phyloP scores from a whole-genome alignment of 2,113 vertebrate species.

The Camelus bactrianus region DNA sequence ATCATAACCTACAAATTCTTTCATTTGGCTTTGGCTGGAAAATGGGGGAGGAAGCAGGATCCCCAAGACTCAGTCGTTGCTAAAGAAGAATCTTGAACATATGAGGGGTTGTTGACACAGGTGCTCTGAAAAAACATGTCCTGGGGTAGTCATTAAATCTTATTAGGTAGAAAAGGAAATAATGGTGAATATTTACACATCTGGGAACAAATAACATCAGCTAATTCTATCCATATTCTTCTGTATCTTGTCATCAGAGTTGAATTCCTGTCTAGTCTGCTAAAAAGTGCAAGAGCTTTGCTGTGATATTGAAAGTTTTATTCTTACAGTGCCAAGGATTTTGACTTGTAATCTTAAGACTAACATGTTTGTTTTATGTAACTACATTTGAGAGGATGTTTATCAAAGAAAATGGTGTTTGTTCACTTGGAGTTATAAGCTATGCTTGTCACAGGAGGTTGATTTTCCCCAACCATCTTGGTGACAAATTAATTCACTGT shows the following conservation, averaged over 20 bases:
- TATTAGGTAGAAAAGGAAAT: slow-evolving; percentile 2
- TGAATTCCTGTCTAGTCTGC: slow-evolving; percentile 21
- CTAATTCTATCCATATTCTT: background rate
- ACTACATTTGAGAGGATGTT: background rate
- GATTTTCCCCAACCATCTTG: slow-evolving; percentile 22
- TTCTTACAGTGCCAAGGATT: background rate
- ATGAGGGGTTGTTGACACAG: slow-evolving; percentile 15
- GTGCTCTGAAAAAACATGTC: background rate
- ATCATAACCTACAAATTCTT: background rate
- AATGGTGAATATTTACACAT: slow-evolving; percentile 55
- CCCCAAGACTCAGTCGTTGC: background rate
- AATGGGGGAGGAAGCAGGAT: background rate
- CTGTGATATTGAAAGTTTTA: background rate
- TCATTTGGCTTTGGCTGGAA: background rate
- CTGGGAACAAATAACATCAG: slow-evolving; percentile 4
- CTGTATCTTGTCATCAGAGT: slow-evolving; percentile 15
- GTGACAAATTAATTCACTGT: slow-evolving; percentile 32
- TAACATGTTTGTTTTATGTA: background rate
- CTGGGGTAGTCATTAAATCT: slow-evolving; percentile 4
- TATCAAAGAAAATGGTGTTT: background rate
- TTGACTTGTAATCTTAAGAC: background rate
- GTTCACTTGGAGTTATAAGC: background rate
- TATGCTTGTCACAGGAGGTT: background rate
- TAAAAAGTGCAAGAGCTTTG: background rate
- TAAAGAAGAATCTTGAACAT: background rate